Conservation (phyloP, 2,797 vertebrate genomes). For the Neoniphon sammara region DNA sequence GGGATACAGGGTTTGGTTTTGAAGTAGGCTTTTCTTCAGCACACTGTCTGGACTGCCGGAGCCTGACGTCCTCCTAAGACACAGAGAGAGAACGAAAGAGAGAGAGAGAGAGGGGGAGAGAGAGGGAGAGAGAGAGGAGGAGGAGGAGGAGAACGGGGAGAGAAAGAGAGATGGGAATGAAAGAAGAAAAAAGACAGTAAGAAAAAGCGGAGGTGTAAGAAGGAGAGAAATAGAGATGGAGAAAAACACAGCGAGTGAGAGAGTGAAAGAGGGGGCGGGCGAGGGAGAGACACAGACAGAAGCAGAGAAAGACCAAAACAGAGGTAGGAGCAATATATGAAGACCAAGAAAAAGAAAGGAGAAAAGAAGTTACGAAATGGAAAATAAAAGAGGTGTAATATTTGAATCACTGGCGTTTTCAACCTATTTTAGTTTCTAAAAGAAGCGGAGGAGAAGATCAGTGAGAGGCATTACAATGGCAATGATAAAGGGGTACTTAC, state of each 20-base stretch:
- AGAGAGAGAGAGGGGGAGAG: not conserved
- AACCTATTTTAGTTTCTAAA: constrained; percentile 21
- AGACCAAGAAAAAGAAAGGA: constrained; percentile 12
- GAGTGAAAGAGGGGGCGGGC: constrained; percentile 47
- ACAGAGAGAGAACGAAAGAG: constrained; percentile 21
- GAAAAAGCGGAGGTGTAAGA: constrained; percentile 55
- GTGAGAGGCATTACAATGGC: constrained; percentile 43
- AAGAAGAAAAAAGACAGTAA: constrained; percentile 38
- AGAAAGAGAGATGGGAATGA: not conserved
- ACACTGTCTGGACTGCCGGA: constrained; percentile 89
- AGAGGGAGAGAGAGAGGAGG: not conserved
- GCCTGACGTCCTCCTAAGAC: constrained; percentile 75
- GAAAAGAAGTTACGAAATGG: constrained; percentile 19
- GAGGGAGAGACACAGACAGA: constrained; percentile 33
- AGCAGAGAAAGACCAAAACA: constrained; percentile 21
- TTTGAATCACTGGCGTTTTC: constrained; percentile 41
- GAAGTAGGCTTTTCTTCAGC: constrained; percentile 89
- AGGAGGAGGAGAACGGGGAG: not conserved
- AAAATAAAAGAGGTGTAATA: constrained; percentile 14
- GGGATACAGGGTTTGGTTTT: constrained; percentile 76
- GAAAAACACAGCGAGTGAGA: constrained; percentile 52
- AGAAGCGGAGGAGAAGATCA: constrained; percentile 53
- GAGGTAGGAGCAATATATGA: constrained; percentile 18
- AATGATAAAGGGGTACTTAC: constrained; percentile 86
- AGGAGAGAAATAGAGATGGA: constrained; percentile 43